Evolutionary conservation across 2,888 invertebrate genomes (phyloP).

Genomic region (Bursaphelenchus okinawaensis): DNA sequence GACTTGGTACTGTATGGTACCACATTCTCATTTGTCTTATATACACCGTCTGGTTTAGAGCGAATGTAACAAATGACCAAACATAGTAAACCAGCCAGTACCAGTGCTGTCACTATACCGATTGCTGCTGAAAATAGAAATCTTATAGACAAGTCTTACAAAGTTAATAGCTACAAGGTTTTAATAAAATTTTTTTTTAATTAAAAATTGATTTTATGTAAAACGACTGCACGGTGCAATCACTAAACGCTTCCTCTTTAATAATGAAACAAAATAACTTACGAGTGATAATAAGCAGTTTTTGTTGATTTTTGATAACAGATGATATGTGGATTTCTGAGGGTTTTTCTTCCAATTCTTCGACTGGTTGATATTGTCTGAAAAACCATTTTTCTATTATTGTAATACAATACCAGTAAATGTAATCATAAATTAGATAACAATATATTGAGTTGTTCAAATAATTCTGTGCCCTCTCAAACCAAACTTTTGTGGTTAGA

Average conservation of each 20-base stretch:
- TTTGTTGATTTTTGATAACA: conserved; percentile 29
- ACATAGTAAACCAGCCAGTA: conserved; percentile 35
- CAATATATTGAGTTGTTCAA: too few species aligned
- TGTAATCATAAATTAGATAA: too few species aligned
- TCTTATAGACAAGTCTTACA: not conserved
- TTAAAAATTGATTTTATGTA: too few species aligned
- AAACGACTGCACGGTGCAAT: too few species aligned
- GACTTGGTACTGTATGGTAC: conserved; percentile 28
- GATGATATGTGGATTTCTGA: conserved; percentile 30
- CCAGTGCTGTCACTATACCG: conserved; percentile 32
- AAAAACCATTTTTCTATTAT: too few species aligned
- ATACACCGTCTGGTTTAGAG: conserved; percentile 54
- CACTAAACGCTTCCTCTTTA: too few species aligned
- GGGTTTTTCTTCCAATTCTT: conserved; percentile 19
- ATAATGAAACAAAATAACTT: too few species aligned
- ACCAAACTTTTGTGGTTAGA: too few species aligned
- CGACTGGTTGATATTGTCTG: conserved; percentile 19
- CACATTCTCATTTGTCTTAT: conserved; percentile 46
- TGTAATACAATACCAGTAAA: too few species aligned
- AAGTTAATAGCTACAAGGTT: not conserved
- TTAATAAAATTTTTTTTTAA: too few species aligned
- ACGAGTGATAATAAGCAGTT: conserved; percentile 34
- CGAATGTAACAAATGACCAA: conserved; percentile 48
- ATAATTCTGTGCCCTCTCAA: too few species aligned
- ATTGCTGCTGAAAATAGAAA: conserved; percentile 39